Evolutionary conservation across 2,888 invertebrate species (phyloP), one percentile per base, ranked within the genome.

Genomic region (Spisula subtruncata): DNA sequence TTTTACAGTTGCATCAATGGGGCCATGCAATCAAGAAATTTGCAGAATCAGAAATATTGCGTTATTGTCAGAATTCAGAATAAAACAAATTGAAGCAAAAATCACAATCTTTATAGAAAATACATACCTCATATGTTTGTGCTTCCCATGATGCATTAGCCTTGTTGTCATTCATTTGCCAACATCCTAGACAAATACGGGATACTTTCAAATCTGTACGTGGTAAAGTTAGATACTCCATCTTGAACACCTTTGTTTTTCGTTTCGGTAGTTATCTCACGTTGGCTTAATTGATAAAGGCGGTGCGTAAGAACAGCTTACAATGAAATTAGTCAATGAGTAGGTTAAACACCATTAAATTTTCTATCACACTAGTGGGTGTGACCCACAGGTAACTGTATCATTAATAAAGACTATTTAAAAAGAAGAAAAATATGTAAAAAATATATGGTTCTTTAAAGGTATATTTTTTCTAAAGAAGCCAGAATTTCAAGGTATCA

Each of bases 121-220:
- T 25, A 66, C 35, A 14, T 32, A 96, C 96, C 94, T 96, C 95
- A 32, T 91, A 90, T 32, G 94, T 81, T 80, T 96, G 96, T 1
- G 95, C 95, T 66, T 94, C 95, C 96, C 96, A 96, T 32, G 91
- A 93, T 16, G 93, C 91, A 56, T 95, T 96, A 25, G 94, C 92
- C 83, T 94, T 94, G 41, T 94, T 95, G 83, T 91, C 94, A 91
- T 96, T 96, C 89, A 96, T 96, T 92, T 96, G 96, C 96, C 96
- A 96, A 83, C 94, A 94, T 56, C 96, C 96, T 32, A 96, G 87
- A 90, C 96, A 96, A 46, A 96, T 90, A 18, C 94, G 94, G 18
- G 96, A 96, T 0, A 96, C 96, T 41, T 94, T 93, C 25, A 96
- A 91, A 79, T 96, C 96, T 41, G 95, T 95, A 14, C 95, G 95